These are phyloP conservation scores for Periophthalmodon schlosseri DNA, from an alignment of 2,113 vertebrate genomes.

Conservation along the genomic window DNA sequence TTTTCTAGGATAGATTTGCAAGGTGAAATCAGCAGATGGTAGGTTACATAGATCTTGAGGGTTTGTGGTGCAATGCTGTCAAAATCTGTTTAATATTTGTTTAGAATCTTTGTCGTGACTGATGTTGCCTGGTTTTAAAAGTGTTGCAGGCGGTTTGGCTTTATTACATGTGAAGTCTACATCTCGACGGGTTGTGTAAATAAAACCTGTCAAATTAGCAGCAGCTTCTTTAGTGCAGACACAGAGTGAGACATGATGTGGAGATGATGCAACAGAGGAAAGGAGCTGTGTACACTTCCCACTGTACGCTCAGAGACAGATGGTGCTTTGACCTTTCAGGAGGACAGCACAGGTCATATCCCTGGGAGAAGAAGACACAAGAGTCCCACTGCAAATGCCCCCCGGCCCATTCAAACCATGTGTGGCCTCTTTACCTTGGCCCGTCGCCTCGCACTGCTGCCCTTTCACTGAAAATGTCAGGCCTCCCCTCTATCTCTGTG, in stretches of 20 bases:
- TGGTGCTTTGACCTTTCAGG: conserved; percentile 62
- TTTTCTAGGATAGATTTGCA: not conserved
- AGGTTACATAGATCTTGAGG: not conserved
- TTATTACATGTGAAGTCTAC: conserved; percentile 10
- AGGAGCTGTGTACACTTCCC: conserved; percentile 28
- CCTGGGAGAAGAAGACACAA: conserved; percentile 34
- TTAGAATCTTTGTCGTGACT: not conserved
- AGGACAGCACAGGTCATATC: conserved; percentile 40
- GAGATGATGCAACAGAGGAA: conserved; percentile 2
- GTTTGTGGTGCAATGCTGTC: not conserved
- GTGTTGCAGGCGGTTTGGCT: conserved; percentile 1
- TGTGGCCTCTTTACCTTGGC: conserved; percentile 60
- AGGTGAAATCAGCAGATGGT: not conserved
- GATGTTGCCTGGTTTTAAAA: not conserved
- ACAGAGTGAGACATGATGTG: conserved; percentile 11
- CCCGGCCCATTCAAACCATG: conserved; percentile 36
- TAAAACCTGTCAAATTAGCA: conserved; percentile 7
- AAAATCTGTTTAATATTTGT: not conserved
- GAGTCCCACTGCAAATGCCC: conserved; percentile 51
- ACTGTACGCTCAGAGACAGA: conserved; percentile 23
- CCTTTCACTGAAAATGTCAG: conserved; percentile 76
- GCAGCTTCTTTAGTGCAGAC: conserved; percentile 1
- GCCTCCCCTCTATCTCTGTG: conserved; percentile 31
- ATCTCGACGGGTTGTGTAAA: not conserved
- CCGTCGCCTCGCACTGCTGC: conserved; percentile 65